Evolutionary conservation across 2,888 invertebrate species (phyloP), one percentile per base, ranked within the genome.

Genomic region (Meliscaeva auricollis): DNA sequence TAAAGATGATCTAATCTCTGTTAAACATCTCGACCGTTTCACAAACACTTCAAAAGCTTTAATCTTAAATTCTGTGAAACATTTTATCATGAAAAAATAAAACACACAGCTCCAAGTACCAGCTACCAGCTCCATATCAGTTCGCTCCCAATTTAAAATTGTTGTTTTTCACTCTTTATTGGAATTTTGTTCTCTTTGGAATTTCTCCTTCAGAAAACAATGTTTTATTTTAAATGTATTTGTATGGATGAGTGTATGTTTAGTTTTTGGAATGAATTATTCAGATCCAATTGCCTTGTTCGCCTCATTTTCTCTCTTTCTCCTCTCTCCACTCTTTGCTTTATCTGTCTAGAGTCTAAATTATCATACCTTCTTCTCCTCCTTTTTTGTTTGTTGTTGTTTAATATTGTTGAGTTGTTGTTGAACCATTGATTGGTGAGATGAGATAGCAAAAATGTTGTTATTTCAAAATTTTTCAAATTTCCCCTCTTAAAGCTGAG

Each of bases 381-480:
- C 20, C 38, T 20, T 1, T 32, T 32, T 2, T 30, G 7, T 5
- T 32, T 30, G 15, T 15, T 17, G 17, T 17, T 46, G 15, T 17
- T 46, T 7, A 9, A 38, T 9, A 13, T 11, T 8, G 6, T 35
- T 35, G 35, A 35, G 15, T 41, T 32, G 48, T 78, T 78, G 68
- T 69, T 70, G 72, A 82, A 62, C n/a, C 13, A 44, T 84, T 74
- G 74, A 48, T 84, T 79, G 79, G 56, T 79, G 84, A 79, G 35
- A 66, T 75, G 64, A 75, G 26, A 66, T 54, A 44, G 58, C 79
- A 78, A 35, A 50, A 70, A 70, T 75, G 32, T 79, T 84, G 66
- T 79, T 79, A 38, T 84, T 84, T 70, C 74, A 30, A 83, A 74
- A 84, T 26, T 17, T 75, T 83, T 70, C 62, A 46, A 13, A 62